A percentile compares a stretch with the other conserved stretches of the same genome.
phyloP scores from a whole-genome alignment of 1,140 invertebrate species.

The Onthophagus taurus region DNA sequence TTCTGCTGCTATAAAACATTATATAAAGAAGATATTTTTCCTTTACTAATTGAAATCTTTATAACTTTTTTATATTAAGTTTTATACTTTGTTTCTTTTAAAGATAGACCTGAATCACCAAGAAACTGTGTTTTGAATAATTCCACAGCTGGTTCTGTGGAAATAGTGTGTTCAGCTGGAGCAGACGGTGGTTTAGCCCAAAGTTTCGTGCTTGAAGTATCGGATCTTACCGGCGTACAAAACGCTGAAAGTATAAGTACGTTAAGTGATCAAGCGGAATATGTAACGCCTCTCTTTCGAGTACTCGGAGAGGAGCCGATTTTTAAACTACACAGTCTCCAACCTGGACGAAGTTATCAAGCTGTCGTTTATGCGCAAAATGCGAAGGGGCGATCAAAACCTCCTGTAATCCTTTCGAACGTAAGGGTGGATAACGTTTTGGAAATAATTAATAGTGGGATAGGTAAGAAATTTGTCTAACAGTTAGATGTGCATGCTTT shows the following conservation, averaged over 20 bases:
- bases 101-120: slow-evolving; percentile 58
- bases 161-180: slow-evolving; percentile 66
- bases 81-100: not conserved
- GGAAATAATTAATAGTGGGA: slow-evolving; percentile 28
- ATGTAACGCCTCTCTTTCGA: slow-evolving; percentile 43
- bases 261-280: slow-evolving; percentile 48
- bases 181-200: slow-evolving; percentile 74
- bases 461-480: slow-evolving; percentile 1
- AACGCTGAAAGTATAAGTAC: slow-evolving; percentile 42
- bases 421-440: slow-evolving; percentile 39
- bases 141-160: slow-evolving; percentile 45
- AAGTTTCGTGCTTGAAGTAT: slow-evolving; percentile 72
- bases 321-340: slow-evolving; percentile 55
- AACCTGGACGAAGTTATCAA: slow-evolving; percentile 55
- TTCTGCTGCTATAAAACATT: not conserved
- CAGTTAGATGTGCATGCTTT: not conserved
- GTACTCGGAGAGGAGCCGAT: slow-evolving; percentile 50
- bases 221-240: slow-evolving; percentile 48
- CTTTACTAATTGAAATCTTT: not conserved
- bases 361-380: slow-evolving; percentile 61
- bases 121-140: slow-evolving; percentile 58
- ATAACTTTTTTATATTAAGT: not conserved
- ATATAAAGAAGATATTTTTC: not conserved
- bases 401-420: slow-evolving; percentile 49
- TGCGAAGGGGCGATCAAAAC: slow-evolving; percentile 56